Evolutionary conservation across 2,113 vertebrate species (phyloP), one percentile per base, ranked within the genome.

Genomic region (Aspidoscelis tigris): DNA sequence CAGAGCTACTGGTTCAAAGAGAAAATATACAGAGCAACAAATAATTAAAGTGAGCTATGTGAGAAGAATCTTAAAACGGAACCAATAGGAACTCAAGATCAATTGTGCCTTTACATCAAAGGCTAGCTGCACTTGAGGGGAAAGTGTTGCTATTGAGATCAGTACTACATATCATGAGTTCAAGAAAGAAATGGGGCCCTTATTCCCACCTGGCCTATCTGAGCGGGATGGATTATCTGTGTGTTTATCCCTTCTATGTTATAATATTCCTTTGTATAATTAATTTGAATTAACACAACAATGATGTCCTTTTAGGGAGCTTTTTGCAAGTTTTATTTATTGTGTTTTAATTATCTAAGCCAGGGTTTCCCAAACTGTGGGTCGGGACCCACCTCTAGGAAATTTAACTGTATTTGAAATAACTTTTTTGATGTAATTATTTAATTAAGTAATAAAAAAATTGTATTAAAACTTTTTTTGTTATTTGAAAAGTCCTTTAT

Each of bases 31-130:
- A 65, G 76, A 88, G 82, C 85, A 93, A 87, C 79, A 88, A 90
- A 91, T 88, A 94, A 90, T 94, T 92, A 93, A 92, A 93, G 73
- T 80, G 87, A 94, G 72, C 47, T 84, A 87, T 0, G 0, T 80
- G 89, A 94, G 88, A 91, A 87, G 92, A 91, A 88, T 87, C 87
- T 85, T 89, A 93, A 92, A 91, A 83, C 89, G 84, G 88, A 93
- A 83, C 88, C 89, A 92, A 81, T 76, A 88, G 87, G 84, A 93
- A 90, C 85, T 88, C 79, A 68, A 84, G 88, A 89, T 94, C 88
- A 92, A 91, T 84, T 91, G 87, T 92, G 87, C 83, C 72, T 84
- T 43, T 77, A 90, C 81, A 95, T 92, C 86, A 94, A 95, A 95
- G 90, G 58, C 18, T 47, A 93, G 88, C 84, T 72, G 78, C 75